These are phyloP conservation scores for Thaumetopoea pityocampa DNA, from an alignment of 1,140 invertebrate genomes.

Conservation along the genomic window DNA sequence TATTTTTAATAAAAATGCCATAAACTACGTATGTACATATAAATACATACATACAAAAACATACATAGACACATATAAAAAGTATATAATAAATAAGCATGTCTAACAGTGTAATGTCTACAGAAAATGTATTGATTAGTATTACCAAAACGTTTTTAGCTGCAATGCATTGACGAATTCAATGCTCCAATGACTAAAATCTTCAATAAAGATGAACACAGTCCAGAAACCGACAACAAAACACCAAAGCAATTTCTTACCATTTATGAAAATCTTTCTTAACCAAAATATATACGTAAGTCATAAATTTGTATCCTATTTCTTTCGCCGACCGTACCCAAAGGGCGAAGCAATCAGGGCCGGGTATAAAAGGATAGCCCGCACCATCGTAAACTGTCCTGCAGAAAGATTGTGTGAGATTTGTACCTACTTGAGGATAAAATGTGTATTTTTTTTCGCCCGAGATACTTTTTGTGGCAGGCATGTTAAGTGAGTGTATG, in stretches of 20 bases:
- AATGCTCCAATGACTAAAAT: background rate
- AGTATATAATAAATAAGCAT: too few relatives aligned
- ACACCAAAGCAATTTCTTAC: slow-evolving; percentile 15
- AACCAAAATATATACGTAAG: slow-evolving; percentile 26
- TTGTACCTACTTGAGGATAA: slow-evolving; percentile 35
- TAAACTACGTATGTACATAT: too few relatives aligned
- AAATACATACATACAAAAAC: too few relatives aligned
- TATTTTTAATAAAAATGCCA: too few relatives aligned
- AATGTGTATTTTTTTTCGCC: slow-evolving; percentile 36
- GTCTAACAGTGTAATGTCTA: too few relatives aligned
- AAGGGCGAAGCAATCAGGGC: slow-evolving; percentile 52
- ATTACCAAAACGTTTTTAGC: too few relatives aligned
- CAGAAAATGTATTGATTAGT: too few relatives aligned
- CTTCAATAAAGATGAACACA: slow-evolving; percentile 6
- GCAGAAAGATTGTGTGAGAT: slow-evolving; percentile 52
- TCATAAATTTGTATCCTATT: slow-evolving; percentile 39
- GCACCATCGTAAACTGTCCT: slow-evolving; percentile 57
- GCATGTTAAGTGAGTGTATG: too few relatives aligned
- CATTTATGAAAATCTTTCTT: slow-evolving; percentile 18
- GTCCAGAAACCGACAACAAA: slow-evolving; percentile 5
- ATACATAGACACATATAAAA: too few relatives aligned
- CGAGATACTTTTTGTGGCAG: too few relatives aligned
- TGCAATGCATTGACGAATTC: too few relatives aligned
- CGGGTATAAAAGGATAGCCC: slow-evolving; percentile 59
- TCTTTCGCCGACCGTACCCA: slow-evolving; percentile 46